Percentiles rank a stretch among this genome's conserved stretches.
Evolutionary conservation across 2,797 vertebrate species (phyloP).

Genomic region (Sylvia borin): DNA sequence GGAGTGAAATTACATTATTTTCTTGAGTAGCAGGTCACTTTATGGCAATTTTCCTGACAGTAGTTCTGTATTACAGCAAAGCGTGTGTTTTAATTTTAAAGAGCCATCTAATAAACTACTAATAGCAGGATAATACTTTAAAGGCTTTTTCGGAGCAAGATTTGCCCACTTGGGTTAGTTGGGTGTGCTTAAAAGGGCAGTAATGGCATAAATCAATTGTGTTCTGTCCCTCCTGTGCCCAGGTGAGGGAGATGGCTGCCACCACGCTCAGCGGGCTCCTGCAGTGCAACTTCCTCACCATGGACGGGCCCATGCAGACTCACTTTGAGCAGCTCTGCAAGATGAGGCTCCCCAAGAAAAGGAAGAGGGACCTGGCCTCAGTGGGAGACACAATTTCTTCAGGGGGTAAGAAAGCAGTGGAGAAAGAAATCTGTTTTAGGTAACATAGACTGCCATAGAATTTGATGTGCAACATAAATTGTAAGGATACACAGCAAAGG

Average conservation of each 20-base stretch:
- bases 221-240: neutral
- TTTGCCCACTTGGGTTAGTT: neutral
- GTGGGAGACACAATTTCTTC: conserved; percentile 89
- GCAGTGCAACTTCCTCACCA: conserved; percentile 93
- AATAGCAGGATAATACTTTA: neutral
- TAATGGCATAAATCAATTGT: neutral
- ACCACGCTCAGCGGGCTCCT: conserved; percentile 94
- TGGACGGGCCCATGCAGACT: conserved; percentile 90
- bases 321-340: conserved; percentile 96
- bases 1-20: neutral
- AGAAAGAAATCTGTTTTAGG: neutral
- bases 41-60: neutral
- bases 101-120: neutral
- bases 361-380: conserved; percentile 85
- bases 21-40: neutral
- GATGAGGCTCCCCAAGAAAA: conserved; percentile 91
- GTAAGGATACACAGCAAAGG: neutral
- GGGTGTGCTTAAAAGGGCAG: neutral
- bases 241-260: conserved; percentile 98
- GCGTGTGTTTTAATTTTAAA: neutral
- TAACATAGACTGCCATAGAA: neutral
- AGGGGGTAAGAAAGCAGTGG: conserved; percentile 80
- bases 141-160: neutral
- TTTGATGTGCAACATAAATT: neutral
- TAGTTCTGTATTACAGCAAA: neutral